Conservation (phyloP, 2,797 vertebrate species). For the Telmatherina bonti region DNA sequence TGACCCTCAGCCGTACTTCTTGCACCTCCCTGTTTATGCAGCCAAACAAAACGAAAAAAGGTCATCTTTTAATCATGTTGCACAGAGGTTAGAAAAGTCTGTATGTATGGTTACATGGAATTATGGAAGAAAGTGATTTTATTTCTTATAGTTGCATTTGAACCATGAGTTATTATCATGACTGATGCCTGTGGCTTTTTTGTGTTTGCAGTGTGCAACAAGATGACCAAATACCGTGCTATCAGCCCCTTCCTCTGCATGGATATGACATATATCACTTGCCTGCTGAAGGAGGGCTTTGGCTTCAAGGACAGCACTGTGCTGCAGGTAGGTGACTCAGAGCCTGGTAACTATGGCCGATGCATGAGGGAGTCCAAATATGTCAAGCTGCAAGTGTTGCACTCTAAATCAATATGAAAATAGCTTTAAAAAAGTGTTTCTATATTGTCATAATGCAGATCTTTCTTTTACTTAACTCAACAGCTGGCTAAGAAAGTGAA, state of each 20-base stretch:
- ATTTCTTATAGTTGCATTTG: slow-evolving; percentile 21
- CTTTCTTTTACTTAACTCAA: slow-evolving; percentile 43
- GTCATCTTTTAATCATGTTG: slow-evolving; percentile 64
- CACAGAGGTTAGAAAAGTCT: slow-evolving; percentile 57
- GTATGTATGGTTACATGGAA: not conserved
- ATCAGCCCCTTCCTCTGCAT: slow-evolving; percentile 97
- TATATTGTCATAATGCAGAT: slow-evolving; percentile 22
- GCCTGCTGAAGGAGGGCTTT: slow-evolving; percentile 95
- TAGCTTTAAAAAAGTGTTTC: not conserved
- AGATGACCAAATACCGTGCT: slow-evolving; percentile 91
- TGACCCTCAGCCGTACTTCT: slow-evolving; percentile 67
- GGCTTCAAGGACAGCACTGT: slow-evolving; percentile 93
- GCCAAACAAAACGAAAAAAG: slow-evolving; percentile 63
- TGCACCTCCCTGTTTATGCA: slow-evolving; percentile 67
- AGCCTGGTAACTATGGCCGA: not conserved
- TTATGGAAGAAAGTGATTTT: slow-evolving; percentile 2
- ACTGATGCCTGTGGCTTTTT: slow-evolving; percentile 31
- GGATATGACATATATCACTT: slow-evolving; percentile 97
- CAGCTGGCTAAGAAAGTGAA: slow-evolving; percentile 98
- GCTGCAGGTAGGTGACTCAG: slow-evolving; percentile 86
- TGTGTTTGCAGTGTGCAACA: slow-evolving; percentile 90
- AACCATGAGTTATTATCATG: slow-evolving; percentile 31
- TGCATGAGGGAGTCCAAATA: not conserved
- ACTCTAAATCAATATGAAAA: not conserved
- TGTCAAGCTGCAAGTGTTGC: not conserved